Conservation (phyloP, 2,113 vertebrate species). For the Onychostoma macrolepis region DNA sequence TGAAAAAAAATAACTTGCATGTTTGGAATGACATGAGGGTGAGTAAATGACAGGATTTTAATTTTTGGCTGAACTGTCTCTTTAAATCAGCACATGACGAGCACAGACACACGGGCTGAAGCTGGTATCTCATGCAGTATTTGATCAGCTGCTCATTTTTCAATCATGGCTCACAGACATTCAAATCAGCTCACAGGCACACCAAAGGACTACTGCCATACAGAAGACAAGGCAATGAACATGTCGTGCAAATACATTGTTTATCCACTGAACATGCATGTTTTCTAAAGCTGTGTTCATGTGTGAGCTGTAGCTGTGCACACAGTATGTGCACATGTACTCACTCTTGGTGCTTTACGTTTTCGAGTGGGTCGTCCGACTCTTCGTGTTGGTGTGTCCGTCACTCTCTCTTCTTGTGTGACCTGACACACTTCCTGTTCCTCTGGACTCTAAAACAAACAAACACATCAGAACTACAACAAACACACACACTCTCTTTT, state of each 20-base stretch:
- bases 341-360: slow-evolving; percentile 82
- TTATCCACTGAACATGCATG: not conserved
- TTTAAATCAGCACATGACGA: not conserved
- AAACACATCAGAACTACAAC: slow-evolving; percentile 1
- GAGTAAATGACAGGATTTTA: not conserved
- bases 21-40: not conserved
- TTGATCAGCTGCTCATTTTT: slow-evolving; percentile 12
- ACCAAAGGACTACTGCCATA: not conserved
- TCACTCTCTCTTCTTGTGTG: slow-evolving; percentile 79
- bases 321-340: slow-evolving; percentile 50
- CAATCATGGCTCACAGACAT: not conserved
- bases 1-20: not conserved
- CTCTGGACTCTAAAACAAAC: slow-evolving; percentile 76
- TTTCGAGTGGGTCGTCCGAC: slow-evolving; percentile 84
- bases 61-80: not conserved
- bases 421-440: slow-evolving; percentile 71
- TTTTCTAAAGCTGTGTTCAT: not conserved
- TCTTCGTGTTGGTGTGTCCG: slow-evolving; percentile 77
- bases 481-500: not conserved
- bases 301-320: not conserved
- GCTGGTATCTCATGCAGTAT: not conserved
- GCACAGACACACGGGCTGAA: not conserved
- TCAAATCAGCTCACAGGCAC: not conserved
- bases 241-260: not conserved
- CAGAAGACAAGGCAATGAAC: not conserved